Conservation (phyloP, 2,888 invertebrate genomes). For the Mythimna albipuncta region DNA sequence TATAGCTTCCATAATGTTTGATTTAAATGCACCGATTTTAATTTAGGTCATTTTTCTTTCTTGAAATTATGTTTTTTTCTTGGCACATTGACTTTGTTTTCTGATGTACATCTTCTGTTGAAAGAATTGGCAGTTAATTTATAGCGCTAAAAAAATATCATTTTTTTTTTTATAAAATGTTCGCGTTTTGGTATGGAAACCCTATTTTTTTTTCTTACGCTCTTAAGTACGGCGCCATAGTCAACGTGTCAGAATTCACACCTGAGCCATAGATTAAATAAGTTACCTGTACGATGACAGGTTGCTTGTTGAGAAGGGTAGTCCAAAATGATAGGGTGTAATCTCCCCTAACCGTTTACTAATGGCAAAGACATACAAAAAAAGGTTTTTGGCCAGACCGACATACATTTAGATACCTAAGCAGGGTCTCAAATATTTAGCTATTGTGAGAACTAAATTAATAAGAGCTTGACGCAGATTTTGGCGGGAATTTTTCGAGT, state of each 20-base stretch:
- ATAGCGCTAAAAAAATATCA: neutral
- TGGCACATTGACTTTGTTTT: constrained; percentile 10
- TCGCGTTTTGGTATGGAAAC: too few relatives aligned
- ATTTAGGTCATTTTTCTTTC: constrained; percentile 39
- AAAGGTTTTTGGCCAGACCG: constrained; percentile 4
- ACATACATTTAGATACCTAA: constrained; percentile 3
- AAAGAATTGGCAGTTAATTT: constrained; percentile 12
- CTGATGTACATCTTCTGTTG: constrained; percentile 2
- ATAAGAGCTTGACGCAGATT: neutral
- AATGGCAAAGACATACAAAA: constrained; percentile 11
- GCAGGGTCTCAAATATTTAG: too few relatives aligned
- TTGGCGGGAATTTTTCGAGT: neutral
- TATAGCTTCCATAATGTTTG: constrained; percentile 30
- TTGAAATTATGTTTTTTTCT: constrained; percentile 16
- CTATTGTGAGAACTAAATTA: too few relatives aligned
- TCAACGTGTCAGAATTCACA: constrained; percentile 36
- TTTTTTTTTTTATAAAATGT: neutral
- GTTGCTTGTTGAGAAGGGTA: constrained; percentile 40
- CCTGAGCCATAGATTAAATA: constrained; percentile 36
- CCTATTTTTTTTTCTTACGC: neutral
- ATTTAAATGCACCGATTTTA: constrained; percentile 43
- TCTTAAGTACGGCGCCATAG: constrained; percentile 13
- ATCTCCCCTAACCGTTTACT: constrained; percentile 5
- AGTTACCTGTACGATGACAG: constrained; percentile 34
- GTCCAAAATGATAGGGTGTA: constrained; percentile 11